Base-by-base conservation (phyloP, 2,797 vertebrate species). In the Syngnathus acus region DNA sequence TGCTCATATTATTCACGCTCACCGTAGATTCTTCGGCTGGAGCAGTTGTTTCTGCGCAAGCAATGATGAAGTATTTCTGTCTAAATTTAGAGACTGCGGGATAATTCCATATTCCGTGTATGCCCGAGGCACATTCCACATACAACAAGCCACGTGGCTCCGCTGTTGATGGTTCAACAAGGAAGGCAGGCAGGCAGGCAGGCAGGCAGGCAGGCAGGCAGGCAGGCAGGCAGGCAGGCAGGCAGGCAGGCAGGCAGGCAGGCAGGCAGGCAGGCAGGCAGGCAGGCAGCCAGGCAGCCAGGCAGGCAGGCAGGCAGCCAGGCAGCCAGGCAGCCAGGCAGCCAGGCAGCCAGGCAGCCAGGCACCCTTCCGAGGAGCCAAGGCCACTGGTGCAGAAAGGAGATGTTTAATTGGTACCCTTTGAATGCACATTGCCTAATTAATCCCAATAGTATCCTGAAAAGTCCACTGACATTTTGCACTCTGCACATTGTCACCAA, bases 401-500 rank as follows among this genome's bases (percentile, higher is more conserved):
- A 73, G 76, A 70, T 72, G 75, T 74, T 82, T 89, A 87, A 89
- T 88, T 87, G 84, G 85, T 82, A 66, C 77, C 71, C 70, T 83
- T 80, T 78, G 75, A 78, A 86, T 79, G 81, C 81, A 77, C 79
- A 68, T 47, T 59, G 71, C 64, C 75, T 87, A 86, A 89, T 87
- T 87, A 76, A 67, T 76, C 78, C 73, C 68, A 74, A 65, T 76
- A 75, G 81, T 78, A 64, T 73, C 68, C 71, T 75, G 73, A 77
- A 76, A 78, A 76, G 68, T 63, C 73, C 1, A 39, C 69, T 80
- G 85, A 83, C 84, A 85, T 85, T 84, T 84, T 70, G 74, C 76
- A 59, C 78, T 77, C 74, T 62, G 77, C 72, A 60, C 75, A 72
- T 69, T 74, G 79, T 70, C 60, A 62, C 53, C 17, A 54, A 66